Conservation (phyloP, 2,888 invertebrate genomes). For the Gnatocerus cornutus region DNA sequence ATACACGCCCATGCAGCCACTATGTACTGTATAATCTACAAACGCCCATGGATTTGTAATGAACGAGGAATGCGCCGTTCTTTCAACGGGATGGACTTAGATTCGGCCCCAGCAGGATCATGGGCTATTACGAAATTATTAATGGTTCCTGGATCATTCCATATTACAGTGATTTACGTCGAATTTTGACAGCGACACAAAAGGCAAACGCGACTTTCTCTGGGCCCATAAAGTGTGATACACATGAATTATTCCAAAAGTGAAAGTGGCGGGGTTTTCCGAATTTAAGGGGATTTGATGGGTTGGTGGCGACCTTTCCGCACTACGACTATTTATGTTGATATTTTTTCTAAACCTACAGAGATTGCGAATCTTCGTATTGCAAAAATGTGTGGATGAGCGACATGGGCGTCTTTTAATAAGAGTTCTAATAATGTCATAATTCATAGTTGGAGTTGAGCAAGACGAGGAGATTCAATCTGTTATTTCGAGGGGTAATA, state of each 20-base stretch:
- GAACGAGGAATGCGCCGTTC: conserved; percentile 48
- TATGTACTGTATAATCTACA: conserved; percentile 49
- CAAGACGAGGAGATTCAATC: background rate
- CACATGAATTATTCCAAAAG: conserved; percentile 40
- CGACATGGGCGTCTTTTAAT: conserved; percentile 14
- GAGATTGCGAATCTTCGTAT: conserved; percentile 6
- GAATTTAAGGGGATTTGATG: conserved; percentile 6
- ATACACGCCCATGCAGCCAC: conserved; percentile 55
- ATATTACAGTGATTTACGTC: background rate
- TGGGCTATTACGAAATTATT: background rate
- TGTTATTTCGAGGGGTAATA: background rate
- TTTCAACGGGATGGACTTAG: background rate
- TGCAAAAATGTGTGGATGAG: conserved; percentile 11
- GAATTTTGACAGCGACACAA: conserved; percentile 11
- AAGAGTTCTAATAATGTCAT: background rate
- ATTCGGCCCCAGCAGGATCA: background rate
- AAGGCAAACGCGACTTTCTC: conserved; percentile 40
- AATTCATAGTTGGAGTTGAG: background rate
- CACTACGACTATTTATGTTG: conserved; percentile 2
- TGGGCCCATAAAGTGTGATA: conserved; percentile 30
- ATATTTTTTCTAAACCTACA: conserved; percentile 15
- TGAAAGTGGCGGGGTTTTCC: conserved; percentile 34
- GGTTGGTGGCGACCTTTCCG: background rate
- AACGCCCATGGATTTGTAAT: conserved; percentile 57
- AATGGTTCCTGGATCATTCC: background rate